Base-by-base conservation (phyloP, 2,113 vertebrate genomes). In the Hemicordylus capensis region DNA sequence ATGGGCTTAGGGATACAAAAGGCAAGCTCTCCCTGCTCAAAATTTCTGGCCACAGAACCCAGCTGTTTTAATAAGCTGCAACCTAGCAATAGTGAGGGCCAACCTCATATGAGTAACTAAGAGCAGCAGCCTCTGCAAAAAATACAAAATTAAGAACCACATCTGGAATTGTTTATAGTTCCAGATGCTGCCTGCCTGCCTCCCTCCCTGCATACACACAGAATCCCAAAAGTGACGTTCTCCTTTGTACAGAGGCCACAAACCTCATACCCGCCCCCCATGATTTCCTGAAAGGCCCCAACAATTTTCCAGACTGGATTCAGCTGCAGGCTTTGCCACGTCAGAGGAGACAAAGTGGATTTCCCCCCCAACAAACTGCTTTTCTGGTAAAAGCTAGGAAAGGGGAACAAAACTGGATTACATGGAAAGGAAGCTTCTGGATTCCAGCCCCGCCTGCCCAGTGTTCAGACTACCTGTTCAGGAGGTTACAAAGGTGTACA, bases 381-480 rank as follows among this genome's bases (percentile, higher is more conserved):
- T 10, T 82, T 67, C 66, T 81, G 39, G 9, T 70, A 87, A 64
- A 69, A 34, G 26, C 84, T 5, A 80, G 10, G 2, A 54, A 58
- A 56, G 67, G 73, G 87, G 90, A 87, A 93, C 28, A 64, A 26
- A 37, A 70, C 39, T 12, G 39, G 26, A 28, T 24, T 51, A 54
- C 67, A 73, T n/a, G 24, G n/a, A 81, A 81, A 34, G n/a, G 17
- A 63, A 56, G 6, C 61, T 72, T 59, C 37, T 76, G 46, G 70
- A 89, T 20, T 80, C 95, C 95, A 87, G 77, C 96, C 96, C 92
- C 91, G 96, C 96, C 97, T 95, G 86, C 97, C 97, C 97, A 98
- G 97, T 98, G 97, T 98, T 98, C 98, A 98, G 97, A 98, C 97
- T 97, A 97, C 97, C 97, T 98, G 97, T 97, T 97, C 97, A 97